A percentile compares a stretch with the other conserved stretches of the same genome.
These are phyloP conservation scores for Polyergus mexicanus DNA, from an alignment of 1,140 invertebrate genomes.

Conservation along the genomic window DNA sequence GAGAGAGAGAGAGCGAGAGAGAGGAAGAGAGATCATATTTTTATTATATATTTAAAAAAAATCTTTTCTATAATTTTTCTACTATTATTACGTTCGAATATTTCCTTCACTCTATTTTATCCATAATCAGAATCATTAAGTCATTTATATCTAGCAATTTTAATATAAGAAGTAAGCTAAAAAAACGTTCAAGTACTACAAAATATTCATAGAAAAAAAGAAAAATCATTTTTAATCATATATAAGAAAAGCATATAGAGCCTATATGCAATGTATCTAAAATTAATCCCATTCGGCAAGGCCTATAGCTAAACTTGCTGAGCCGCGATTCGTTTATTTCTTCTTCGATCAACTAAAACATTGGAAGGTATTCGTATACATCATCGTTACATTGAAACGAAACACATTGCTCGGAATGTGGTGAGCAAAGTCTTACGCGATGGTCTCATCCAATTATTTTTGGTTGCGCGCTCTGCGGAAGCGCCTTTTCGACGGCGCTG, in stretches of 20 bases:
- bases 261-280: slow-evolving; percentile 13
- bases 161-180: too few species aligned
- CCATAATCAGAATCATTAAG: too few species aligned
- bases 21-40: too few species aligned
- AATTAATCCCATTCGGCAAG: slow-evolving; percentile 45
- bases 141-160: too few species aligned
- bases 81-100: too few species aligned
- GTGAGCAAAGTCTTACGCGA: neutral
- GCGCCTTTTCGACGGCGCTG: neutral
- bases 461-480: slow-evolving; percentile 30
- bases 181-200: too few species aligned
- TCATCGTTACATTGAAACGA: slow-evolving; percentile 53
- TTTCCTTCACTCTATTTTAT: too few species aligned
- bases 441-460: slow-evolving; percentile 63
- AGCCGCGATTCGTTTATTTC: slow-evolving; percentile 55
- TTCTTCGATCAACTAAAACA: slow-evolving; percentile 38
- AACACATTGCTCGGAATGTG: slow-evolving; percentile 66
- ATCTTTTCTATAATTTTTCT: too few species aligned
- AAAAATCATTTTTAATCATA: neutral
- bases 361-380: slow-evolving; percentile 29
- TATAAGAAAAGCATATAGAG: neutral
- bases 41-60: too few species aligned
- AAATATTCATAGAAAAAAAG: too few species aligned
- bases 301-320: neutral
- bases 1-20: too few species aligned